phyloP scores from a whole-genome alignment of 30 jellyfish, hydroid and myxozoan species.

The Aurelia sp. region DNA sequence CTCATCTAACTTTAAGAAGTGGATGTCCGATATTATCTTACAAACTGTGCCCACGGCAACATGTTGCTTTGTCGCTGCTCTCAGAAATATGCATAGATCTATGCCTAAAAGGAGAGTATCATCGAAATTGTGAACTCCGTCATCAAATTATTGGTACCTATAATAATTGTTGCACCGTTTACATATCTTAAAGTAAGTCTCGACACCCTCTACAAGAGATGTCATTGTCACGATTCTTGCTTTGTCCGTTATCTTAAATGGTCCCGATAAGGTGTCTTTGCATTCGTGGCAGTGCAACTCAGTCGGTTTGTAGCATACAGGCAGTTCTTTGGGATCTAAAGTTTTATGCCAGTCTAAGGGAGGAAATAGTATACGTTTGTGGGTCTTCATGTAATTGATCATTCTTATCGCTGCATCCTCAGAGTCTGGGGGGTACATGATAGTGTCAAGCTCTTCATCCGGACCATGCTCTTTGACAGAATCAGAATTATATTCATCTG shows the following conservation, averaged over 20 bases:
- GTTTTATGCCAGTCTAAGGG: slow-evolving; percentile 13
- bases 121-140: slow-evolving; percentile 58
- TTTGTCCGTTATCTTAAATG: slow-evolving; percentile 2
- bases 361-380: not conserved
- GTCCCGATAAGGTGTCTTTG: slow-evolving; percentile 3
- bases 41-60: slow-evolving; percentile 20
- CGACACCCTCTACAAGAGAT: slow-evolving; percentile 11
- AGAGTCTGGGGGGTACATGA: not conserved
- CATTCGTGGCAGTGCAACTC: slow-evolving; percentile 39
- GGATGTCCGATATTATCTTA: not conserved
- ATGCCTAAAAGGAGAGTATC: slow-evolving; percentile 35
- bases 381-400: not conserved
- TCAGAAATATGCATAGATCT: slow-evolving; percentile 41
- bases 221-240: slow-evolving; percentile 33
- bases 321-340: slow-evolving; percentile 4
- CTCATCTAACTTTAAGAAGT: not conserved
- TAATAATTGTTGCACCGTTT: slow-evolving; percentile 23
- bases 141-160: slow-evolving; percentile 41
- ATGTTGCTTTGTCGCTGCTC: slow-evolving; percentile 12
- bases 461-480: not conserved
- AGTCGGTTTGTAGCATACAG: slow-evolving; percentile 7
- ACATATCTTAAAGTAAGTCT: slow-evolving; percentile 22
- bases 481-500: not conserved
- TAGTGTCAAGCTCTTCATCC: not conserved
- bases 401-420: not conserved